Percentiles rank a stretch among this genome's conserved stretches.
phyloP scores from a whole-genome alignment of 2,113 vertebrate genomes.

The Daboia siamensis region DNA sequence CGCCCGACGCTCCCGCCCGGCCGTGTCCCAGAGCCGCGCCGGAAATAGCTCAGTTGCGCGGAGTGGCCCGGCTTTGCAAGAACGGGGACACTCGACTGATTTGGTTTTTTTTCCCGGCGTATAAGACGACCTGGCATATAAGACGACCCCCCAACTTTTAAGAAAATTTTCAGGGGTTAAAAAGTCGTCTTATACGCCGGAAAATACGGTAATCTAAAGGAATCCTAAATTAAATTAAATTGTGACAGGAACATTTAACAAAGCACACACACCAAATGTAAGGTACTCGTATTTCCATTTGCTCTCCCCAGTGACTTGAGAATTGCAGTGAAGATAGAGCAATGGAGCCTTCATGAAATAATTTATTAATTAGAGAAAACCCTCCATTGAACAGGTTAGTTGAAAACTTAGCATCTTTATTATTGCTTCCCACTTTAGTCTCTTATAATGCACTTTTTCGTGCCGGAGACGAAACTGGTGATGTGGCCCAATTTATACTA shows the following conservation, averaged over 20 bases:
- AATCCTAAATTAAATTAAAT: neutral
- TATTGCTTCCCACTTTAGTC: neutral
- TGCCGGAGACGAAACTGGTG: neutral
- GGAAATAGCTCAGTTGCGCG: too few relatives aligned
- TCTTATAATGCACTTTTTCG: neutral
- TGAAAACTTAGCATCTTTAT: neutral
- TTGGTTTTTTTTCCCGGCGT: too few relatives aligned
- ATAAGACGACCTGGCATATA: too few relatives aligned
- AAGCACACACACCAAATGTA: neutral
- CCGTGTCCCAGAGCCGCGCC: too few relatives aligned
- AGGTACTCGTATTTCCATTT: neutral
- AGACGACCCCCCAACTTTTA: too few relatives aligned
- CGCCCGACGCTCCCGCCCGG: too few relatives aligned
- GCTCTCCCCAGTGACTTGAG: neutral
- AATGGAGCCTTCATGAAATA: neutral
- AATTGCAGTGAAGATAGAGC: neutral
- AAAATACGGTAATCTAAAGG: neutral
- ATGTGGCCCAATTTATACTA: neutral
- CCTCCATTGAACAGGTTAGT: neutral
- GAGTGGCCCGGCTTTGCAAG: too few relatives aligned
- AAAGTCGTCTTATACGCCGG: too few relatives aligned
- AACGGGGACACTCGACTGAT: too few relatives aligned
- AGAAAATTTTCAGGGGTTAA: too few relatives aligned
- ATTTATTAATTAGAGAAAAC: neutral
- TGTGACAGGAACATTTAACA: neutral